phyloP scores from a whole-genome alignment of 2,113 vertebrate species.

The Halichoeres trimaculatus region DNA sequence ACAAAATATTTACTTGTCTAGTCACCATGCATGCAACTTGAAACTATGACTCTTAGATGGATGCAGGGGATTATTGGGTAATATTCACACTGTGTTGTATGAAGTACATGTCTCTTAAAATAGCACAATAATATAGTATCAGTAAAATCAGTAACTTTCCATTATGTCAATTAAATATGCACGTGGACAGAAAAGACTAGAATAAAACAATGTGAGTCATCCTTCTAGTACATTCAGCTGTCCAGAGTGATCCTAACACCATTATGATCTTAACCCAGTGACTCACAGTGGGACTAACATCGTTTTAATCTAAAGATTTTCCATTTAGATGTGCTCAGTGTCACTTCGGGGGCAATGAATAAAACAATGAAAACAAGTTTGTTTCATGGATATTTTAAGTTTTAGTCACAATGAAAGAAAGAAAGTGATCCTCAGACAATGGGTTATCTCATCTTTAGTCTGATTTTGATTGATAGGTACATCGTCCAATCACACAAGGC shows the following conservation, averaged over 20 bases:
- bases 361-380: neutral
- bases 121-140: neutral
- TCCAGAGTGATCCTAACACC: neutral
- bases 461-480: neutral
- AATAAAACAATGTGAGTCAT: neutral
- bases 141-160: neutral
- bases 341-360: neutral
- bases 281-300: neutral
- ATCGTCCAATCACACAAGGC: conserved; percentile 8
- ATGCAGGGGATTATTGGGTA: too few relatives aligned
- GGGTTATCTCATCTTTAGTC: neutral
- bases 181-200: neutral
- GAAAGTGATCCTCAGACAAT: neutral
- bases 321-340: neutral
- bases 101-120: neutral
- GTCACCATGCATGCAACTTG: neutral
- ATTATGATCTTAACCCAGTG: neutral
- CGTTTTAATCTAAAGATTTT: neutral
- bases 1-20: neutral
- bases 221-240: neutral
- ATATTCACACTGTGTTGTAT: too few relatives aligned
- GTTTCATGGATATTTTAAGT: neutral
- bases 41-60: neutral
- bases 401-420: neutral
- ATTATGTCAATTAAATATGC: neutral